These are phyloP conservation scores for Dilophus febrilis DNA, from an alignment of 2,888 invertebrate genomes.

Conservation along the genomic window DNA sequence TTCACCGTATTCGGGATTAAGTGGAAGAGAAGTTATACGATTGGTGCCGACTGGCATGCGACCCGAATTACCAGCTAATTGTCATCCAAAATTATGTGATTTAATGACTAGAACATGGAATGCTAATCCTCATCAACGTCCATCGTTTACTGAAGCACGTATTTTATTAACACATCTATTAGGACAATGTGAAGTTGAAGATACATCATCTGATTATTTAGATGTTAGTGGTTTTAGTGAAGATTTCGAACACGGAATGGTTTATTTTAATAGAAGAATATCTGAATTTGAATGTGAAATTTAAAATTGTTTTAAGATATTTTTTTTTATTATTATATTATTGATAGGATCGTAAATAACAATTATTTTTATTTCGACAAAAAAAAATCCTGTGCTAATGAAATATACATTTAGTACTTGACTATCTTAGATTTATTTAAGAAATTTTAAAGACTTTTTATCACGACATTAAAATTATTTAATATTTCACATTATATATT, in stretches of 20 bases:
- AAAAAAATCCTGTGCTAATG: no score
- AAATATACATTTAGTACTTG: no score
- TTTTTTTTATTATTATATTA: no score
- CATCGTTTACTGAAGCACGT: constrained; percentile 46
- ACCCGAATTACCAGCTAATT: constrained; percentile 62
- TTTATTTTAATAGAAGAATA: constrained; percentile 34
- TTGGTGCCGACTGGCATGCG: constrained; percentile 62
- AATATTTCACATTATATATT: no score
- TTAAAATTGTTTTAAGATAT: no score
- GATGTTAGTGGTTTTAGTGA: constrained; percentile 31
- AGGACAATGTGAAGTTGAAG: constrained; percentile 29
- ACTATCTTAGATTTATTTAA: no score
- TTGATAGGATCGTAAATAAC: no score
- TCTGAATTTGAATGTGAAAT: constrained; percentile 49
- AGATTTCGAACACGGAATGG: constrained; percentile 30
- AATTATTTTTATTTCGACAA: no score
- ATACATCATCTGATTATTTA: constrained; percentile 27
- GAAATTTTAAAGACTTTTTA: no score
- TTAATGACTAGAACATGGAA: constrained; percentile 47
- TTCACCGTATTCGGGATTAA: constrained; percentile 72
- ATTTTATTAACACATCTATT: constrained; percentile 26
- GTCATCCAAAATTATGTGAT: constrained; percentile 49
- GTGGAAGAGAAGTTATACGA: constrained; percentile 66
- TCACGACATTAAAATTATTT: no score
- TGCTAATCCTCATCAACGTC: constrained; percentile 53